Base-by-base conservation (phyloP, 2,113 vertebrate genomes). In the Ochotona princeps region DNA sequence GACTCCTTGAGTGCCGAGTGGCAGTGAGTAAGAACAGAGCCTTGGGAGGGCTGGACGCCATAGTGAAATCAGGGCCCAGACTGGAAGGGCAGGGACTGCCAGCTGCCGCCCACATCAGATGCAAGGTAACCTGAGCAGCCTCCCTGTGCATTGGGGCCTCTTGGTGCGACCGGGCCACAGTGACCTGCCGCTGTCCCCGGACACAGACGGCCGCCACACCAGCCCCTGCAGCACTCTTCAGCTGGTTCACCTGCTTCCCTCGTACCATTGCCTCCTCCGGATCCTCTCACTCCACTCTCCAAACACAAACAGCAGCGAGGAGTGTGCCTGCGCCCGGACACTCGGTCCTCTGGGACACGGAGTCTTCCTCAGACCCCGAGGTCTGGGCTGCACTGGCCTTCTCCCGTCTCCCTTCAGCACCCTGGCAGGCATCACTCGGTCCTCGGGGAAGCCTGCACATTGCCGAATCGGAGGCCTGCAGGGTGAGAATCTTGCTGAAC, bases 281-380 rank as follows among this genome's bases (percentile, higher is more conserved):
- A 0, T 0, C 13, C 32, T 47, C 35, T 35, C 44, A 0, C 4
- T 25, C 15, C 8, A 7, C 13, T 5, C 63, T 47, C 47, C 13
- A n/a, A 4, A 51, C 2, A 18, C 21, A 25, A 49, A n/a, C 21
- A 3, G 8, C 0, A 1, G 0, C 18, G 9, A 23, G 61, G 38
- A 0, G 3, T 1, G 1, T 11, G 1, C 2, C 8, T 11, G 38
- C n/a, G 18, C 3, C 0, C 0, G 11, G 35, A 30, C 0, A 0
- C 8, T 1, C 7, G 0, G 0, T 21, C 44, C 18, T 6, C n/a
- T 2, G 60, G 2, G 17, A 7, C 0, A 3, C 0, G 7, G 63
- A n/a, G 18, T 17, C 21, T 26, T 60, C 65, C 20, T 12, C 14
- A 28, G 70, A 32, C 4, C 10, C 6, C 30, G 57, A 49, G 18